A percentile compares a stretch with the other conserved stretches of the same genome.
Evolutionary conservation across 2,797 vertebrate genomes (phyloP).

Genomic region (Epinephelus coioides): DNA sequence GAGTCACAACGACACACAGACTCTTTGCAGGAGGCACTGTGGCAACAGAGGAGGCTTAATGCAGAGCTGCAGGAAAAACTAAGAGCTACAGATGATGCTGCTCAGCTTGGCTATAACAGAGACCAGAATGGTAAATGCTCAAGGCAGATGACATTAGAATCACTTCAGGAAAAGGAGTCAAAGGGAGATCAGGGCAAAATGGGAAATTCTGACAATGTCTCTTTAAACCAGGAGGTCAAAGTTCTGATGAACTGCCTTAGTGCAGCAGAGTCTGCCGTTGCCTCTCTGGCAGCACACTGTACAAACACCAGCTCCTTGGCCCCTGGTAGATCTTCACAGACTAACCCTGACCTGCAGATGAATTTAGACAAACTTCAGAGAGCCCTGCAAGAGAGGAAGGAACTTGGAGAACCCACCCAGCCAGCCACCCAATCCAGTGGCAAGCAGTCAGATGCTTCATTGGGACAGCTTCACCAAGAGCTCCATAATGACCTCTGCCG

Average conservation of each 20-base stretch:
- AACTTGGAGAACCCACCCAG: conserved; percentile 47
- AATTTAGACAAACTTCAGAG: conserved; percentile 81
- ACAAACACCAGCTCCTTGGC: conserved; percentile 42
- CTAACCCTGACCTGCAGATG: conserved; percentile 66
- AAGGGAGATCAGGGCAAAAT: conserved; percentile 8
- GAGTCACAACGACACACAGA: conserved; percentile 72
- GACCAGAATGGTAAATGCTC: conserved; percentile 36
- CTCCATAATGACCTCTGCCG: conserved; percentile 74
- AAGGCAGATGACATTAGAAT: conserved; percentile 8
- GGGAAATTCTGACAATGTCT: conserved; percentile 20
- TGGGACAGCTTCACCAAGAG: conserved; percentile 50
- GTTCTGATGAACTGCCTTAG: conserved; percentile 77
- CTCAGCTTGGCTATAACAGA: conserved; percentile 13
- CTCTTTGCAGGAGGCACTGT: conserved; percentile 78
- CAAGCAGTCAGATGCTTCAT: conserved; percentile 12
- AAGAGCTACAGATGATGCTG: conserved; percentile 55
- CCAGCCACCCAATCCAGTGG: conserved; percentile 14
- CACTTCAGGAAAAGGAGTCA: conserved; percentile 27
- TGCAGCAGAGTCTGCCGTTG: conserved; percentile 77
- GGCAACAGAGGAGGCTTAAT: conserved; percentile 75
- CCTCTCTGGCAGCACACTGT: conserved; percentile 76
- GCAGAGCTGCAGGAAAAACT: conserved; percentile 80
- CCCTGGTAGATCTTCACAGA: conserved; percentile 41
- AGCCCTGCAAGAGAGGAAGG: conserved; percentile 71
- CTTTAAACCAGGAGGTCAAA: conserved; percentile 47